Evolutionary conservation across 2,113 vertebrate species (phyloP).

Genomic region (Odocoileus virginianus): DNA sequence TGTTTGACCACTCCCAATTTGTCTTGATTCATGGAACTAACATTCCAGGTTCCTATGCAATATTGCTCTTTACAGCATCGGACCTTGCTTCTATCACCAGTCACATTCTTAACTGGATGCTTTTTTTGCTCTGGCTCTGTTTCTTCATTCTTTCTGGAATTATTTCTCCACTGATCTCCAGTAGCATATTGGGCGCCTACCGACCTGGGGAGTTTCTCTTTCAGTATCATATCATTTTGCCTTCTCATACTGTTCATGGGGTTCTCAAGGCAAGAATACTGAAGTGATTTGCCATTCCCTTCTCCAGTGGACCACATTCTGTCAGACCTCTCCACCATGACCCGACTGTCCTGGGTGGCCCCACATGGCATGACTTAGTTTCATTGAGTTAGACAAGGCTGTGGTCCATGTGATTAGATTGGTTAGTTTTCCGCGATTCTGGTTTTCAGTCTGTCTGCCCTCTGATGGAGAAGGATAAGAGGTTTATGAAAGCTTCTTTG

Average conservation of each 20-base stretch:
- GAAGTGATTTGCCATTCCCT: neutral
- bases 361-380: neutral
- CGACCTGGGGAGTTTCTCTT: accelerated
- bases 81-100: neutral
- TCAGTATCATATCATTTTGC: neutral
- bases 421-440: neutral
- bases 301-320: neutral
- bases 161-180: neutral
- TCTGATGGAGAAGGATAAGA: neutral
- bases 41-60: neutral
- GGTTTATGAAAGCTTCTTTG: neutral
- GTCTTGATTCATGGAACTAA: neutral
- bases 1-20: neutral
- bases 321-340: neutral
- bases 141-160: neutral
- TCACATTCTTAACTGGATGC: neutral
- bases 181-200: neutral
- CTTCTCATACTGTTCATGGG: neutral
- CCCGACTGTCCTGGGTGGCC: neutral
- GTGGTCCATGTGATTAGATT: neutral
- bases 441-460: neutral
- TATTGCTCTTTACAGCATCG: neutral
- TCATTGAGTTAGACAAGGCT: neutral
- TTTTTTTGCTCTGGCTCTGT: neutral
- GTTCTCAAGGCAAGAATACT: neutral